These are phyloP conservation scores for Dexiosoma caninum DNA, from an alignment of 2,888 invertebrate species.

Conservation along the genomic window DNA sequence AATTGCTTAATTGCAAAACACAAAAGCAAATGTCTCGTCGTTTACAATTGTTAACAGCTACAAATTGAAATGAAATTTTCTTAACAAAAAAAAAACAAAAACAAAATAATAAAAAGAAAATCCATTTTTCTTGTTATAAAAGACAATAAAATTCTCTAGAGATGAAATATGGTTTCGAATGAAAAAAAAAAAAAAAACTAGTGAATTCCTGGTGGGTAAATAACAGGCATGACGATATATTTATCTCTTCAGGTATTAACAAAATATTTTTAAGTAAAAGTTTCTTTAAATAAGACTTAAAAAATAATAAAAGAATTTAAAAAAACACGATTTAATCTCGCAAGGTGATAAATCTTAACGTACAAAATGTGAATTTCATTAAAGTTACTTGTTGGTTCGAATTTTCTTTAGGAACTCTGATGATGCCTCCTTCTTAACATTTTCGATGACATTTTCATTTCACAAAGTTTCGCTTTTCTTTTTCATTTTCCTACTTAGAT, in stretches of 20 bases:
- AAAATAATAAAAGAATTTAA: slow-evolving; percentile 31
- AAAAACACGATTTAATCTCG: slow-evolving; percentile 42
- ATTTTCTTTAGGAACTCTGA: background rate
- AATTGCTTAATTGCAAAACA: slow-evolving; percentile 72
- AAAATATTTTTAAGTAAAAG: slow-evolving; percentile 29
- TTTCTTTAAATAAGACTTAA: slow-evolving; percentile 26
- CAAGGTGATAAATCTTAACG: slow-evolving; percentile 61
- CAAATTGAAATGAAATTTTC: slow-evolving; percentile 57
- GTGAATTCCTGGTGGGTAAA: background rate
- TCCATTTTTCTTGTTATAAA: background rate
- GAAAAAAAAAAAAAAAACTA: slow-evolving; percentile 4
- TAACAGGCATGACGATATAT: slow-evolving; percentile 1
- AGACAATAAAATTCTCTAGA: slow-evolving; percentile 53
- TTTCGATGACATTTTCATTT: slow-evolving; percentile 42
- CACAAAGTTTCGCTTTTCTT: background rate
- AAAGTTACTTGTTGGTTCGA: slow-evolving; percentile 2
- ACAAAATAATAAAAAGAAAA: too few relatives aligned
- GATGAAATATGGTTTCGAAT: slow-evolving; percentile 42
- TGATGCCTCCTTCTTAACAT: slow-evolving; percentile 8
- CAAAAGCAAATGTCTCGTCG: slow-evolving; percentile 28
- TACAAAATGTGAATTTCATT: slow-evolving; percentile 15
- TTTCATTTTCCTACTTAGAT: slow-evolving; percentile 43
- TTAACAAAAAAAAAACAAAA: background rate
- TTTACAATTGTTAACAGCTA: slow-evolving; percentile 63
- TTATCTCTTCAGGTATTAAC: slow-evolving; percentile 38